Evolutionary conservation across 2,888 invertebrate genomes (phyloP), one percentile per base, ranked within the genome.

Genomic region (Rotaria magnacalcarata): DNA sequence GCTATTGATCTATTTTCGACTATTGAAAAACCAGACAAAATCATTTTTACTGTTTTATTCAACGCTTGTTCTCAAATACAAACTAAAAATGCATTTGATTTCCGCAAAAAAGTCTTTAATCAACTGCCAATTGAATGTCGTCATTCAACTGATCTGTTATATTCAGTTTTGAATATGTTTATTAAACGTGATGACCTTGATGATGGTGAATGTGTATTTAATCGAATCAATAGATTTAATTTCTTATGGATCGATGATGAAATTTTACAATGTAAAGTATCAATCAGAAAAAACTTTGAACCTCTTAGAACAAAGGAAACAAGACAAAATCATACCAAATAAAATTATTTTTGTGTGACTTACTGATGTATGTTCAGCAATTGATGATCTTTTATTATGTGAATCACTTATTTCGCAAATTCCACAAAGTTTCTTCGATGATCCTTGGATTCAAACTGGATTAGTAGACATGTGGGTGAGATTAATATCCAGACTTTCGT

Each of bases 111-210:
- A 10, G 43, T 75, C 19, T 75, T 43, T 19, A 11, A 52, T 8
- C 41, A 24, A 75, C 21, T 75, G 1, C 14, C 5, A 11, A 43
- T 11, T 43, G 6, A 41, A 75, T 75, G 10, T 2, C 6, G 14
- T 52, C 52, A 6, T 14, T 11, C 41, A 24, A 43, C 43, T 75
- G 43, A 24, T 75, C 16, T 75, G 4, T 21, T 75, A 21, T 43
- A 75, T 43, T 75, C 75, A 14, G 19, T 75, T 75, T 41, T 75
- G 14, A 75, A 75, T 75, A 75, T 75, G 75, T 75, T 43, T 47
- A 43, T 75, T 47, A 19, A 75, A 19, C 21, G 43, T 75, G 41
- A 41, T 75, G 75, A 75, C 43, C 43, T 75, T 2, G 8, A 14
- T 2, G 43, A 14, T 43, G 75, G 19, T 41, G 43, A 75, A 41